Evolutionary conservation across 2,888 invertebrate species (phyloP).

Genomic region (Halocaridina rubra): DNA sequence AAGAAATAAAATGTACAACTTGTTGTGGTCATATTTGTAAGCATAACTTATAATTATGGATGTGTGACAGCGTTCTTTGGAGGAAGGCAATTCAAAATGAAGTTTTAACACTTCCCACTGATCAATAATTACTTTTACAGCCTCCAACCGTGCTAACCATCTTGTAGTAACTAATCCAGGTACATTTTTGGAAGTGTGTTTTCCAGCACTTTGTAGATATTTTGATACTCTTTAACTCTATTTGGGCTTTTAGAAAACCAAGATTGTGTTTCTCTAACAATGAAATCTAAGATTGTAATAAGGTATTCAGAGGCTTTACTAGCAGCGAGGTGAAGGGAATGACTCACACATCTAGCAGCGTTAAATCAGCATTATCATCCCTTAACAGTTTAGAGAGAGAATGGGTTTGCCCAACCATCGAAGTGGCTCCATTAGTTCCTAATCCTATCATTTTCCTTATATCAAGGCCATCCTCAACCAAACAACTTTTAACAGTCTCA

Average conservation of each 20-base stretch:
- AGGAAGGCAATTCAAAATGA: slow-evolving; percentile 2
- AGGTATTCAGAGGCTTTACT: not conserved
- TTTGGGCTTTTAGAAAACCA: not conserved
- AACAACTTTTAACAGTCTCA: no score
- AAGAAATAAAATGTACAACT: not conserved
- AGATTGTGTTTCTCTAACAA: not conserved
- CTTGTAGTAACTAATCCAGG: not conserved
- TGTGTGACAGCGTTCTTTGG: not conserved
- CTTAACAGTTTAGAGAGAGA: no score
- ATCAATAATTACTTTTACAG: not conserved
- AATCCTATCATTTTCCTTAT: no score
- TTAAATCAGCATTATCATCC: no score
- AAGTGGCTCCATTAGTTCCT: no score
- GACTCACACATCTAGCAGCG: no score
- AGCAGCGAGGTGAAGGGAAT: not conserved
- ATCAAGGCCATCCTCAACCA: no score
- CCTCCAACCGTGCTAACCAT: not conserved
- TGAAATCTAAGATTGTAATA: not conserved
- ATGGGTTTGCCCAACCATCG: no score
- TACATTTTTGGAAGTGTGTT: not conserved
- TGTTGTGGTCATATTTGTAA: not conserved
- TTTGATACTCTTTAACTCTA: not conserved
- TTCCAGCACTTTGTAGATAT: not conserved
- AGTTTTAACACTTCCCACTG: not conserved
- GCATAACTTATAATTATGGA: not conserved